Evolutionary conservation across 2,888 invertebrate genomes (phyloP).

Genomic region (Vanessa cardui): DNA sequence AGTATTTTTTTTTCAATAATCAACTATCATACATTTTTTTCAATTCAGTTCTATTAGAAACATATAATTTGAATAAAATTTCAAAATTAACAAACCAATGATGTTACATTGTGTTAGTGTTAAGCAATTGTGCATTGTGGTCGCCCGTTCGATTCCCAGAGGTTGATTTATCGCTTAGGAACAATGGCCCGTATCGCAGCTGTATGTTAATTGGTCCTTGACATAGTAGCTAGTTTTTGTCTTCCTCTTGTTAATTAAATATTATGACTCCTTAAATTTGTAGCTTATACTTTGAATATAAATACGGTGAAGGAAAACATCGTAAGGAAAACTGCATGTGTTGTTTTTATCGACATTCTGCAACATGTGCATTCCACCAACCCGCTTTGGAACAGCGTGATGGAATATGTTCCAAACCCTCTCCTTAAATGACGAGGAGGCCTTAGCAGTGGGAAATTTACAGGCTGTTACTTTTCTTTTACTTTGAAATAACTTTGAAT

Average conservation of each 20-base stretch:
- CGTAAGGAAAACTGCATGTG: too few species aligned
- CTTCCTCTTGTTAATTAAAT: constrained; percentile 35
- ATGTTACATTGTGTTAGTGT: constrained; percentile 45
- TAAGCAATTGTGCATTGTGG: constrained; percentile 60
- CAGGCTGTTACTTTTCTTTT: too few species aligned
- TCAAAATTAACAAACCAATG: constrained; percentile 27
- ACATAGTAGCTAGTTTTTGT: constrained; percentile 42
- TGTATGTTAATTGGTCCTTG: constrained; percentile 54
- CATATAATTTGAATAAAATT: background rate
- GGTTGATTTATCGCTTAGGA: constrained; percentile 48
- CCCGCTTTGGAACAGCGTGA: too few species aligned
- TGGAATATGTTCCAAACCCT: too few species aligned
- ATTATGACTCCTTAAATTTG: background rate
- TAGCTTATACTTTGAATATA: background rate
- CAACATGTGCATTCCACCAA: too few species aligned
- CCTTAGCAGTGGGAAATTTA: too few species aligned
- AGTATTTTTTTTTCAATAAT: too few species aligned
- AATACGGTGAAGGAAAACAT: too few species aligned
- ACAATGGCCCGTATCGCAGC: constrained; percentile 53
- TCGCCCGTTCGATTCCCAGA: constrained; percentile 57
- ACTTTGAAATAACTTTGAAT: background rate
- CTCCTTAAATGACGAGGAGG: too few species aligned
- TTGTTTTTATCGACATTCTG: too few species aligned
- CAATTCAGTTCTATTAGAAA: background rate
- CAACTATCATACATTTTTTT: background rate